phyloP scores from a whole-genome alignment of 2,797 vertebrate species.

The Amblyraja radiata region DNA sequence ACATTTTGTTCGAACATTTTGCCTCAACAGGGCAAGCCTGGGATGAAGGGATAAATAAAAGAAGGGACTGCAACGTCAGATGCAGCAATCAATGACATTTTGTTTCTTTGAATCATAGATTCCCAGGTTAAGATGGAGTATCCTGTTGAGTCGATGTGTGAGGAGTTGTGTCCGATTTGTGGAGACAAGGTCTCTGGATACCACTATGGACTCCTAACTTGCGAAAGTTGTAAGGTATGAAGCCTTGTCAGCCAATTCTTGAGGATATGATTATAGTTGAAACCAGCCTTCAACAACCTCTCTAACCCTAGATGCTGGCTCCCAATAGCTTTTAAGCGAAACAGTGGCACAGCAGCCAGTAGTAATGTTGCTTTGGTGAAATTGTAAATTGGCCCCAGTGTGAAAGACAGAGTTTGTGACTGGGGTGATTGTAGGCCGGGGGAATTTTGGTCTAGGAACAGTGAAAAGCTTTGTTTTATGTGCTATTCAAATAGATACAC shows the following conservation, averaged over 20 bases:
- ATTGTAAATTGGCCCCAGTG: too few relatives aligned
- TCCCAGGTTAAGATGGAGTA: constrained; percentile 51
- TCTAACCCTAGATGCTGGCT: constrained; percentile 48
- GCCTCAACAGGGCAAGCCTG: neutral
- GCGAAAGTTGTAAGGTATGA: constrained; percentile 72
- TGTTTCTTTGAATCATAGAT: constrained; percentile 1
- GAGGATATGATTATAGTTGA: neutral
- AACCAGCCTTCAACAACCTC: neutral
- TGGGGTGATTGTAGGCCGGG: too few relatives aligned
- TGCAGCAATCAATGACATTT: neutral
- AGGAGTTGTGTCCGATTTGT: constrained; percentile 64
- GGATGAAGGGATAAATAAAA: too few relatives aligned
- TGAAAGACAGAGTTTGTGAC: too few relatives aligned
- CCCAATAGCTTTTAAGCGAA: too few relatives aligned
- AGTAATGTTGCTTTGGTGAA: too few relatives aligned
- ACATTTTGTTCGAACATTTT: too few relatives aligned
- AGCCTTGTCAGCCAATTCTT: neutral
- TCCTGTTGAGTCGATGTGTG: constrained; percentile 42
- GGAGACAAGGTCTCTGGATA: constrained; percentile 72
- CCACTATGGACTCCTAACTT: constrained; percentile 72
- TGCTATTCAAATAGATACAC: too few relatives aligned
- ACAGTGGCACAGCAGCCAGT: too few relatives aligned
- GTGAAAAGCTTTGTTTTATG: too few relatives aligned
- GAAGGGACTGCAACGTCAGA: neutral
- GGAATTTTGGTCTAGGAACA: too few relatives aligned